A percentile compares a stretch with the other conserved stretches of the same genome.
Conservation (phyloP, 2,888 invertebrate species). For the Plagodis pulveraria region DNA sequence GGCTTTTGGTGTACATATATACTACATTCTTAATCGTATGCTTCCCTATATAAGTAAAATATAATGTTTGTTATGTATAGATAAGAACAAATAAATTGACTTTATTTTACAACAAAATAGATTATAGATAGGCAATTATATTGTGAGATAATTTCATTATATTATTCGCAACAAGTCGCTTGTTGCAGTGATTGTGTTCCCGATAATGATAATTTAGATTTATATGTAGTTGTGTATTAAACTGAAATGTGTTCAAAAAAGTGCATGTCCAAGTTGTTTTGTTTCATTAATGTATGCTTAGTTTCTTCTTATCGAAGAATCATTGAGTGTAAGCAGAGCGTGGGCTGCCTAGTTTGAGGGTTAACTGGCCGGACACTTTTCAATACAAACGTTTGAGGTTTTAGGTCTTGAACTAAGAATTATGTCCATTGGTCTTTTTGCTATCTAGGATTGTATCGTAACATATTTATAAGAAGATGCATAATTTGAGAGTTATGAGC, state of each 20-base stretch:
- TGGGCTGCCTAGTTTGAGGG: no score
- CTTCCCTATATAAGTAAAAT: constrained; percentile 22
- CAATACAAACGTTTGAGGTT: no score
- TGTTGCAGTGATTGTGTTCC: constrained; percentile 25
- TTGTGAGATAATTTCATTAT: constrained; percentile 13
- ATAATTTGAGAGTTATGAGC: no score
- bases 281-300: no score
- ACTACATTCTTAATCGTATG: constrained; percentile 6
- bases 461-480: no score
- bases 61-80: constrained; percentile 24
- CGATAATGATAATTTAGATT: constrained; percentile 8
- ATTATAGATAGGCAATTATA: constrained; percentile 17
- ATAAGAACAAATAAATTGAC: constrained; percentile 20
- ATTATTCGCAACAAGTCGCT: constrained; percentile 9
- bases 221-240: constrained; percentile 4
- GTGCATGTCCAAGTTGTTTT: constrained; percentile 2
- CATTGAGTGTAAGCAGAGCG: no score
- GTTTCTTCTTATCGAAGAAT: no score
- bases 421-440: no score
- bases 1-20: constrained; percentile 23
- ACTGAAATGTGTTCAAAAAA: constrained; percentile 4
- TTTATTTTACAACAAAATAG: constrained; percentile 17
- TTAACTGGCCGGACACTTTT: no score
- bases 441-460: no score
- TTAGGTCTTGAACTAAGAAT: no score